Evolutionary conservation across 2,113 vertebrate species (phyloP).

Genomic region (Chamaetylas fuelleborni): DNA sequence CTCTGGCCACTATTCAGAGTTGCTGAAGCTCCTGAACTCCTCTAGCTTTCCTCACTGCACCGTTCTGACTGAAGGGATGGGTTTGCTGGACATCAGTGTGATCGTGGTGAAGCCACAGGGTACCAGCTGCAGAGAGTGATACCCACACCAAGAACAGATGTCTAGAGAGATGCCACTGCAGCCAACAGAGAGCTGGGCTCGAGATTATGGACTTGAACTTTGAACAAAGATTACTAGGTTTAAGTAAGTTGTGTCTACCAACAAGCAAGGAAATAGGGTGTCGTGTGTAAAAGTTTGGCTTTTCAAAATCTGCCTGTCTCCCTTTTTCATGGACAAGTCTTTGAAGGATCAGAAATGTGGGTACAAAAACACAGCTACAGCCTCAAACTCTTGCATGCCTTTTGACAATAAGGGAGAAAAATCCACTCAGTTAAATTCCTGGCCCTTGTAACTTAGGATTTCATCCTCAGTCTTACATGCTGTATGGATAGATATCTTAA

Average conservation of each 20-base stretch:
- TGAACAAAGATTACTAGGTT: not conserved
- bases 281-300: not conserved
- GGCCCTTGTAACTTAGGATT: not conserved
- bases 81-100: not conserved
- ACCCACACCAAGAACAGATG: fast-evolving
- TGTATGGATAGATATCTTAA: too few relatives aligned
- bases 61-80: fast-evolving
- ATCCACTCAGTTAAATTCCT: not conserved
- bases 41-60: not conserved
- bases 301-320: not conserved
- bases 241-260: not conserved
- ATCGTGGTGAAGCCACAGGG: fast-evolving
- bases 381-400: not conserved
- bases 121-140: too few relatives aligned
- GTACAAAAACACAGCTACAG: not conserved
- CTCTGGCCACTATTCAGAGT: not conserved
- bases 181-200: not conserved
- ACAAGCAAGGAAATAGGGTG: not conserved
- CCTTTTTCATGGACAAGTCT: not conserved
- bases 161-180: not conserved
- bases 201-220: not conserved
- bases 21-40: not conserved
- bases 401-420: not conserved
- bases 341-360: not conserved
- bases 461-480: fast-evolving